These are phyloP conservation scores for Sericinus montela DNA, from an alignment of 2,888 invertebrate species.

Conservation along the genomic window DNA sequence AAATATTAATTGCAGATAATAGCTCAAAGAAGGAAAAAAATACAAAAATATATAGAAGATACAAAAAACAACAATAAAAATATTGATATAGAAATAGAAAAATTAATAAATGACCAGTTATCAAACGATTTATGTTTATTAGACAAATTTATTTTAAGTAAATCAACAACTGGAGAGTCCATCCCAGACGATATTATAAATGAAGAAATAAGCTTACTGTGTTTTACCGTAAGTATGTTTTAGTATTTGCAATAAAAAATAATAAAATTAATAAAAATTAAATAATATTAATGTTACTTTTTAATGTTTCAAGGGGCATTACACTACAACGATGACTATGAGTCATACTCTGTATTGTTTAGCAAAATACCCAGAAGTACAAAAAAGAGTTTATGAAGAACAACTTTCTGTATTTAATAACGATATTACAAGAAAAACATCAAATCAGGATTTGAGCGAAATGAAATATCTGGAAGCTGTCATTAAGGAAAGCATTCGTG, in stretches of 20 bases:
- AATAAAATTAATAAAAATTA: no score
- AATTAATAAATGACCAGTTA: slow-evolving; percentile 26
- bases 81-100: slow-evolving; percentile 23
- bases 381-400: slow-evolving; percentile 33
- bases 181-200: slow-evolving; percentile 34
- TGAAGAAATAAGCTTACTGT: slow-evolving; percentile 35
- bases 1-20: slow-evolving; percentile 30
- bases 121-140: slow-evolving; percentile 28
- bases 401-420: slow-evolving; percentile 31
- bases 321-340: slow-evolving; percentile 38
- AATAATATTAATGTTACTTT: no score
- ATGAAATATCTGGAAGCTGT: slow-evolving; percentile 43
- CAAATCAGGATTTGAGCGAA: slow-evolving; percentile 31
- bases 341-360: slow-evolving; percentile 34
- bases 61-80: slow-evolving; percentile 31
- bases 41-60: slow-evolving; percentile 29
- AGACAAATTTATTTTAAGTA: slow-evolving; percentile 34
- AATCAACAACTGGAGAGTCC: slow-evolving; percentile 28
- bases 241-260: no score
- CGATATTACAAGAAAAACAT: slow-evolving; percentile 29
- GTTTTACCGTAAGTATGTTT: slow-evolving; percentile 29
- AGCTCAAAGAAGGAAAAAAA: slow-evolving; percentile 25
- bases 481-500: slow-evolving; percentile 37
- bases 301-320: slow-evolving; percentile 30
- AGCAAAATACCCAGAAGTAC: slow-evolving; percentile 34